A percentile compares a stretch with the other conserved stretches of the same genome.
Conservation (phyloP, 2,888 invertebrate species). For the Anticlea derivata region DNA sequence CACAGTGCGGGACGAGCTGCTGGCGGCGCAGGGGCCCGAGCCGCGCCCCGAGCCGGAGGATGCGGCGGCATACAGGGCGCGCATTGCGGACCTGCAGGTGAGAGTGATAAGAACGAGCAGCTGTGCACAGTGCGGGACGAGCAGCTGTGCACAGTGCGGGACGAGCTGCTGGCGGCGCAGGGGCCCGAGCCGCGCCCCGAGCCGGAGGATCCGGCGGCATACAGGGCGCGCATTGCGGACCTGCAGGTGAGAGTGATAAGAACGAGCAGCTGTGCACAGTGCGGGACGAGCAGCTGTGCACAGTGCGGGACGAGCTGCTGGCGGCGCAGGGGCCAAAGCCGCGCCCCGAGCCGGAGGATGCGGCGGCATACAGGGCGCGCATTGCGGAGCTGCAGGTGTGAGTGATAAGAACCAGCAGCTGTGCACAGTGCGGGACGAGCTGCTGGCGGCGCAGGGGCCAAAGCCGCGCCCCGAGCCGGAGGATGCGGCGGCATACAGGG, state of each 20-base stretch:
- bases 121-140: conserved; percentile 64
- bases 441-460: conserved; percentile 62
- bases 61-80: conserved; percentile 53
- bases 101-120: conserved; percentile 60
- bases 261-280: conserved; percentile 62
- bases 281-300: conserved; percentile 67
- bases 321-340: conserved; percentile 56
- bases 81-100: conserved; percentile 71
- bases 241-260: conserved; percentile 66
- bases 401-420: conserved; percentile 65
- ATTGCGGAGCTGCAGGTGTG: conserved; percentile 70
- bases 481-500: conserved; percentile 55
- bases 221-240: conserved; percentile 60
- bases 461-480: conserved; percentile 49
- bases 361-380: conserved; percentile 52
- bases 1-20: conserved; percentile 67
- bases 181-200: conserved; percentile 49
- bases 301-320: conserved; percentile 70
- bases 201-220: conserved; percentile 55
- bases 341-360: conserved; percentile 54
- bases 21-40: conserved; percentile 59
- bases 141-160: conserved; percentile 64
- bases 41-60: conserved; percentile 52
- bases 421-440: conserved; percentile 61
- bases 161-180: conserved; percentile 69